Evolutionary conservation across 2,113 vertebrate species (phyloP).

Genomic region (Phoxinus phoxinus): DNA sequence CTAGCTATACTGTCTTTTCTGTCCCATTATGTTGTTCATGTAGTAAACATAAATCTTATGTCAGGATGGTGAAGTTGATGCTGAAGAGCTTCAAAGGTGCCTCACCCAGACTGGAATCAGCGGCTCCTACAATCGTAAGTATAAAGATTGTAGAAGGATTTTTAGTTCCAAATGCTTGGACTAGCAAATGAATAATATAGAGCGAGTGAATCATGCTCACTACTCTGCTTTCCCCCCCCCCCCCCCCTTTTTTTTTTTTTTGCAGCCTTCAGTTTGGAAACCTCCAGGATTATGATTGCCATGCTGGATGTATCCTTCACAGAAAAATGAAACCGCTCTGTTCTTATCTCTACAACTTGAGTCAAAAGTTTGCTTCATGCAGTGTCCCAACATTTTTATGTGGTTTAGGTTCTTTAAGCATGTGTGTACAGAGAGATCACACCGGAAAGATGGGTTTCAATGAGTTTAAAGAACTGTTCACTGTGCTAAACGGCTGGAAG

Average conservation of each 20-base stretch:
- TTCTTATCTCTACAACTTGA: neutral
- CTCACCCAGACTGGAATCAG: constrained; percentile 85
- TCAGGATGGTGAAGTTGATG: constrained; percentile 86
- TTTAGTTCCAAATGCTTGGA: neutral
- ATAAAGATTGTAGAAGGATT: neutral
- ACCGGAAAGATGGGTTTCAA: constrained; percentile 92
- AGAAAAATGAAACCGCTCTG: neutral
- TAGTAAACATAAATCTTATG: constrained; percentile 30
- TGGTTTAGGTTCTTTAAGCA: constrained; percentile 69
- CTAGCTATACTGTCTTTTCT: neutral
- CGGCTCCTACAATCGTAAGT: constrained; percentile 84
- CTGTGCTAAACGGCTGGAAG: constrained; percentile 87
- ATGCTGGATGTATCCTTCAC: constrained; percentile 90
- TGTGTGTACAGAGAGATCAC: constrained; percentile 77
- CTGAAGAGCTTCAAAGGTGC: constrained; percentile 87
- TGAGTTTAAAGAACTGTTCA: constrained; percentile 91
- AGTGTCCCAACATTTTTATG: neutral
- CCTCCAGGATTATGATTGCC: constrained; percentile 88
- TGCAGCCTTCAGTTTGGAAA: constrained; percentile 89
- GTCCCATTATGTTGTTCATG: neutral
- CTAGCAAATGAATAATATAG: neutral
- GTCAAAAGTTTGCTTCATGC: neutral
- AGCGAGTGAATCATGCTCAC: neutral
- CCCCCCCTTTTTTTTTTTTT: neutral
- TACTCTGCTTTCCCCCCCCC: neutral